Percentiles rank a stretch among this genome's conserved stretches.
These are phyloP conservation scores for Lithobates pipiens DNA, from an alignment of 2,797 vertebrate species.

Conservation along the genomic window DNA sequence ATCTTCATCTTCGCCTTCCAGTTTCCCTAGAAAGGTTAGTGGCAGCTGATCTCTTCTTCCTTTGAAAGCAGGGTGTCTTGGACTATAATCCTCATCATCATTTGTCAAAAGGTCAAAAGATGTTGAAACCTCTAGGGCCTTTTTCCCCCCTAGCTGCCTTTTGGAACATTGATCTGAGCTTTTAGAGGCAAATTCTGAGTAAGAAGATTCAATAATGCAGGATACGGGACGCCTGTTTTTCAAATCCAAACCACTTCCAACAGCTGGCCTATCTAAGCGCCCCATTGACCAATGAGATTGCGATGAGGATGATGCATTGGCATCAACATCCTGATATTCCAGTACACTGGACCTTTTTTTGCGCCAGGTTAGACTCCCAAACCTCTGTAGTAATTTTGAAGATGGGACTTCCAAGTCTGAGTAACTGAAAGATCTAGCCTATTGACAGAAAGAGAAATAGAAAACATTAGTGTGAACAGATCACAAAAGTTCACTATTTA, in stretches of 20 bases:
- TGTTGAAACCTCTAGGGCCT: conserved; percentile 22
- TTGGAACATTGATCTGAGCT: background rate
- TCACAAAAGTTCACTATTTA: background rate
- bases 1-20: conserved; percentile 23
- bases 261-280: conserved; percentile 67
- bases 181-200: background rate
- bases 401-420: conserved; percentile 73
- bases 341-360: conserved; percentile 40
- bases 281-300: conserved; percentile 52
- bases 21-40: conserved; percentile 12
- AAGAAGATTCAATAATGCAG: conserved; percentile 7
- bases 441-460: background rate
- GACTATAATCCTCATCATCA: background rate
- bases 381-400: conserved; percentile 58
- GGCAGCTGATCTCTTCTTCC: background rate
- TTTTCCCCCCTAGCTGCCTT: background rate
- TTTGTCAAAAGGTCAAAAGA: conserved; percentile 54
- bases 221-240: conserved; percentile 39
- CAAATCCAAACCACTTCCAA: conserved; percentile 67
- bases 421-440: conserved; percentile 70
- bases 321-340: conserved; percentile 28
- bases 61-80: background rate
- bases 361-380: conserved; percentile 65
- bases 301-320: background rate
- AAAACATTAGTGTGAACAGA: background rate